Evolutionary conservation across 2,113 vertebrate species (phyloP).

Genomic region (Alouatta palliata): DNA sequence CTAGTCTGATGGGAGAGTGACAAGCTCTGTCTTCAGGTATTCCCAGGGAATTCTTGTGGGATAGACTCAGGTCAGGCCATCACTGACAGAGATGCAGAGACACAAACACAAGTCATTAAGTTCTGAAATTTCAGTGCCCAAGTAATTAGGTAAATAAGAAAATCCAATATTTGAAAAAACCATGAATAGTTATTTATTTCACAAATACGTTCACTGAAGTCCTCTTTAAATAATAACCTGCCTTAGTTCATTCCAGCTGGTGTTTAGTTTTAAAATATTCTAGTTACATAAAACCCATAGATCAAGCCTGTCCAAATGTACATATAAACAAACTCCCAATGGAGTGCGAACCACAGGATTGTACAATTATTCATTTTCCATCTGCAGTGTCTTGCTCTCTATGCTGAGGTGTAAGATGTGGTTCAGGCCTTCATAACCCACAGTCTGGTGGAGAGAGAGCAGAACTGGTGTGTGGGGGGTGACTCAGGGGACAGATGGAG

Average conservation of each 20-base stretch:
- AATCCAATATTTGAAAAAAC: background rate
- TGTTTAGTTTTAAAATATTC: background rate
- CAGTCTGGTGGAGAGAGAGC: background rate
- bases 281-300: background rate
- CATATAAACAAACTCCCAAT: background rate
- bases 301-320: too few relatives aligned
- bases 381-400: background rate
- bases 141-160: background rate
- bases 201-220: background rate
- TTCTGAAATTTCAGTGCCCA: background rate
- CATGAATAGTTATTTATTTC: background rate
- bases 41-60: background rate
- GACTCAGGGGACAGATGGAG: background rate
- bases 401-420: background rate
- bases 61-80: background rate
- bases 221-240: background rate
- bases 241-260: background rate
- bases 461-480: background rate
- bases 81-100: background rate
- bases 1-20: background rate
- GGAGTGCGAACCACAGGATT: background rate
- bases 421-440: background rate
- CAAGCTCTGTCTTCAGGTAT: background rate
- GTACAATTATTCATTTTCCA: accelerated
- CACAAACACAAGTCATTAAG: background rate